A percentile compares a stretch with the other conserved stretches of the same genome.
Evolutionary conservation across 1,140 invertebrate species (phyloP).

Genomic region (Probaryconus sp.): DNA sequence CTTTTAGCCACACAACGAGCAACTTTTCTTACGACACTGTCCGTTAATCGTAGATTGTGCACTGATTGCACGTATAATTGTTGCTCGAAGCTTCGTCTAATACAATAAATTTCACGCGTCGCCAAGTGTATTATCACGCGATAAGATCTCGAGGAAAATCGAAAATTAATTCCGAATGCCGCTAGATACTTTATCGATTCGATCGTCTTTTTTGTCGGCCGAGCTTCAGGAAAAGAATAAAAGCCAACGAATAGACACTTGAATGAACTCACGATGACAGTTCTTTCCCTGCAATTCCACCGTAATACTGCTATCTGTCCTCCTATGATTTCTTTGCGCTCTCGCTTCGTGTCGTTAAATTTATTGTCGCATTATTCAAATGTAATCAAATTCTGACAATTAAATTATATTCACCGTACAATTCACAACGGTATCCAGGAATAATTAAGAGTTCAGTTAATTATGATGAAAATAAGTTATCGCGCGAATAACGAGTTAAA

Average conservation of each 20-base stretch:
- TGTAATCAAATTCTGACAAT: slow-evolving; percentile 51
- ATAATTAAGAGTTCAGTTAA: too few species aligned
- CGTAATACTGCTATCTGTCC: slow-evolving; percentile 45
- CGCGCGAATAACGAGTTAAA: too few species aligned
- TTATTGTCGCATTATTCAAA: slow-evolving; percentile 27
- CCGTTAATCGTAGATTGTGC: slow-evolving; percentile 30
- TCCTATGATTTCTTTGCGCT: too few species aligned
- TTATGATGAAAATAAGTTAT: too few species aligned
- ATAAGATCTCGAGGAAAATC: slow-evolving; percentile 54
- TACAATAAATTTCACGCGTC: slow-evolving; percentile 53
- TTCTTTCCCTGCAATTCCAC: slow-evolving; percentile 57
- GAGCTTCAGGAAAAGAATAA: slow-evolving; percentile 39
- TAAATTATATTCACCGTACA: slow-evolving; percentile 57
- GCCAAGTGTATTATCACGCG: slow-evolving; percentile 46
- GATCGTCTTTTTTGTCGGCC: slow-evolving; percentile 54
- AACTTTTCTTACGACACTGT: slow-evolving; percentile 22
- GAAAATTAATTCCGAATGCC: slow-evolving; percentile 59
- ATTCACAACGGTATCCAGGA: too few species aligned
- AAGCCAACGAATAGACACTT: slow-evolving; percentile 51
- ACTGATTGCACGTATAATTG: slow-evolving; percentile 47
- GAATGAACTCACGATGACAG: slow-evolving; percentile 56
- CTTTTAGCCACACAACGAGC: not conserved
- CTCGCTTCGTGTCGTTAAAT: slow-evolving; percentile 29
- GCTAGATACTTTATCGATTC: slow-evolving; percentile 49
- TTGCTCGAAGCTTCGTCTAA: slow-evolving; percentile 6